Conservation (phyloP, 2,797 vertebrate species). For the Gymnoscopelus braueri region DNA sequence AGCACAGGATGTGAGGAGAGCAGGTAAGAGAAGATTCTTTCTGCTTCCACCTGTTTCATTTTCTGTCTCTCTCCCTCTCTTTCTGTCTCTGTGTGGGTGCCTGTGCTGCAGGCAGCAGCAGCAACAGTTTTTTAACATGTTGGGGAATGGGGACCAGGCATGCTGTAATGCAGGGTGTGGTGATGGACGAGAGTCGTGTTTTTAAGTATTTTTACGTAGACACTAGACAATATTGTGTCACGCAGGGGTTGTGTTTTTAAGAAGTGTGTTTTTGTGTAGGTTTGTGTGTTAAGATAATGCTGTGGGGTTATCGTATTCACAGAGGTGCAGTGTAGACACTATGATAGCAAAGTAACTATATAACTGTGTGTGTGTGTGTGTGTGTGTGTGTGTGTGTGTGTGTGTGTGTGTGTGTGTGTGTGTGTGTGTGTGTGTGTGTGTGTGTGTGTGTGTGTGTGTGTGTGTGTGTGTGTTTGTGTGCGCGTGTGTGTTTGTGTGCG, state of each 20-base stretch:
- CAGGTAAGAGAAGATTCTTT: constrained; percentile 52
- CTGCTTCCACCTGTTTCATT: neutral
- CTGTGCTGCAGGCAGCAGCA: constrained; percentile 2
- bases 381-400: neutral
- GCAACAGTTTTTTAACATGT: constrained; percentile 16
- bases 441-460: constrained; percentile 1
- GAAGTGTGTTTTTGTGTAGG: neutral
- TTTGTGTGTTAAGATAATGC: neutral
- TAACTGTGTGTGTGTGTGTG: neutral
- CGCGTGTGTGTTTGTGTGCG: neutral
- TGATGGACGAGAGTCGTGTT: neutral
- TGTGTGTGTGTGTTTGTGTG: neutral
- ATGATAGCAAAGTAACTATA: neutral
- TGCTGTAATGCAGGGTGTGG: neutral
- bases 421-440: constrained; percentile 5
- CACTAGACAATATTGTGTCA: too few relatives aligned
- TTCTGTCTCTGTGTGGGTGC: constrained; percentile 16
- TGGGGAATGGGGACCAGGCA: neutral
- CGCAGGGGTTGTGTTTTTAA: neutral
- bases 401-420: neutral
- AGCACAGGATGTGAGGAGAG: constrained; percentile 57
- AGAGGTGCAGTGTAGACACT: neutral
- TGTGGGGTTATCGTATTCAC: neutral
- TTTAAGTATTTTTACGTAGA: neutral
- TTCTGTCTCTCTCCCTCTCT: neutral